These are phyloP conservation scores for Euthynnus affinis DNA, from an alignment of 2,797 vertebrate species.

Conservation along the genomic window DNA sequence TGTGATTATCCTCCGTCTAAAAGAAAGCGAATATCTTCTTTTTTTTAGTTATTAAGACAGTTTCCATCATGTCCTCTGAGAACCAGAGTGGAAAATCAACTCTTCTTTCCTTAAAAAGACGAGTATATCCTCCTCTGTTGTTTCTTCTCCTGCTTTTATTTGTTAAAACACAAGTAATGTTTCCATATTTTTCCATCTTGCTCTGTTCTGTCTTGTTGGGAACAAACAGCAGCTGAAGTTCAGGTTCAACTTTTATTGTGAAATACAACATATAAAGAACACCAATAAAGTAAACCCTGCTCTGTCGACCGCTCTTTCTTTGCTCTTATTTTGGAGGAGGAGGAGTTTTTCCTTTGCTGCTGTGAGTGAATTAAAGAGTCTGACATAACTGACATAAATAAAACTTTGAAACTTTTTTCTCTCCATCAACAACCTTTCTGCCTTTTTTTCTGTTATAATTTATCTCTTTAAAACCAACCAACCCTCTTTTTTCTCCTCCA, in stretches of 20 bases:
- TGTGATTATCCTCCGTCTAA: neutral
- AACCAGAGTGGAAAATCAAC: neutral
- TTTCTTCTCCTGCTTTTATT: neutral
- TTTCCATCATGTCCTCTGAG: neutral
- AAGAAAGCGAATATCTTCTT: neutral
- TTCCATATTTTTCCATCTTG: neutral
- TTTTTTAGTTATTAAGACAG: neutral
- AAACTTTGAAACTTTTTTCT: too few relatives aligned
- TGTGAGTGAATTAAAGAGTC: too few relatives aligned
- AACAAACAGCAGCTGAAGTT: neutral
- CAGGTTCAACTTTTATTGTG: too few relatives aligned
- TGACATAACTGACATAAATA: too few relatives aligned
- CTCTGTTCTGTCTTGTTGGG: neutral
- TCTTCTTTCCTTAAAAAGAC: neutral
- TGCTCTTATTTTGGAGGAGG: constrained; percentile 16
- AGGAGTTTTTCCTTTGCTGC: too few relatives aligned
- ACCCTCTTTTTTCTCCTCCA: neutral
- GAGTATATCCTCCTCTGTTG: neutral
- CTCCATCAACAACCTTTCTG: too few relatives aligned
- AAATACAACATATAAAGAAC: too few relatives aligned
- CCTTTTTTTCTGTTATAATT: neutral
- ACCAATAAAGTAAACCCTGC: too few relatives aligned
- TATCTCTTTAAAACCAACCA: neutral
- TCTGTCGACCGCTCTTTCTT: too few relatives aligned
- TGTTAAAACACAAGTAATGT: neutral